Conservation (phyloP, 2,113 vertebrate species). For the Enhydra lutris region DNA sequence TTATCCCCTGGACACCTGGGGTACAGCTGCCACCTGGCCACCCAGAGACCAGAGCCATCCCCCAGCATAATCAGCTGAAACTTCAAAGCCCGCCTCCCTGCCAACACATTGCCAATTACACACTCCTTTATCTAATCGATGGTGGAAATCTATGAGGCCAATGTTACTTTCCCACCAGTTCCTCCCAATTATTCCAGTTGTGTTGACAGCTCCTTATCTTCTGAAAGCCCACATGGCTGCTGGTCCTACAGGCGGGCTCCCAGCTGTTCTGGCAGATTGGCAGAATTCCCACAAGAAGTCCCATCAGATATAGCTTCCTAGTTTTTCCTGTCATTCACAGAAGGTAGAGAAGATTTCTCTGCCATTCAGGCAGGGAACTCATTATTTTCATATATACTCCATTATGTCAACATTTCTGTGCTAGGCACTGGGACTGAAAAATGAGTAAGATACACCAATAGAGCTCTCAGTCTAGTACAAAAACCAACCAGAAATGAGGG, state of each 20-base stretch:
- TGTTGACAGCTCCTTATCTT: slow-evolving; percentile 21
- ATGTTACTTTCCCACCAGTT: background rate
- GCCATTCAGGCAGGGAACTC: slow-evolving; percentile 13
- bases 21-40: background rate
- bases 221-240: background rate
- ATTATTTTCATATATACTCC: slow-evolving; percentile 13
- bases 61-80: background rate
- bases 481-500: background rate
- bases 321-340: background rate
- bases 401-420: background rate
- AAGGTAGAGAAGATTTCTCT: slow-evolving; percentile 16
- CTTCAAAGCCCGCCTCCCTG: background rate
- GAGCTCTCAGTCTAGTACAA: background rate
- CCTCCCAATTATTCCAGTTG: background rate
- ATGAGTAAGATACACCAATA: background rate
- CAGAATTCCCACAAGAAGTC: background rate
- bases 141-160: background rate
- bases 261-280: background rate
- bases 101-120: rapidly evolving
- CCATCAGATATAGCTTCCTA: background rate
- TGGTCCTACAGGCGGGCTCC: background rate
- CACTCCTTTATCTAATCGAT: background rate
- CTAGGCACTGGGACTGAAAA: background rate
- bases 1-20: background rate
- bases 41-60: background rate